Evolutionary conservation across 2,797 vertebrate species (phyloP).

Genomic region (Picus viridis): DNA sequence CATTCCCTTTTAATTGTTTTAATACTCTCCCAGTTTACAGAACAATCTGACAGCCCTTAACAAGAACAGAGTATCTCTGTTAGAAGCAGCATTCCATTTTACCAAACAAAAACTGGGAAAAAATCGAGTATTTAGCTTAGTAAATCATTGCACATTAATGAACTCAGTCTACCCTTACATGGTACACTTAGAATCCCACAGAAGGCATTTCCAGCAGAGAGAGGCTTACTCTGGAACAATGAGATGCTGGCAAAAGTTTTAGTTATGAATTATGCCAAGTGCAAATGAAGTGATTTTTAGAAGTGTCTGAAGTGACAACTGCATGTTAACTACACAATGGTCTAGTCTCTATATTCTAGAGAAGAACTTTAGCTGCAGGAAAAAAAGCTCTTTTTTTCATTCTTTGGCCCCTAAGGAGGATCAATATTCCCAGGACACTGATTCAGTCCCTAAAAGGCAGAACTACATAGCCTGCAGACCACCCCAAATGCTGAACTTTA

Average conservation of each 20-base stretch:
- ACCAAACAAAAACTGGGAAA: neutral
- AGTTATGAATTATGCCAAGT: neutral
- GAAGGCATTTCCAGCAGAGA: neutral
- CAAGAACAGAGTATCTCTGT: neutral
- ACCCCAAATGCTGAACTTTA: constrained; percentile 5
- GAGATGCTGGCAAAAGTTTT: neutral
- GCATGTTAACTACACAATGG: neutral
- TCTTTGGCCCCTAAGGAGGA: neutral
- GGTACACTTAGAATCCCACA: neutral
- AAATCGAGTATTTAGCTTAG: neutral
- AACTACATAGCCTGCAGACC: neutral
- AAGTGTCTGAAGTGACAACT: neutral
- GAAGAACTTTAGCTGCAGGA: neutral
- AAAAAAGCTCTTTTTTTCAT: neutral
- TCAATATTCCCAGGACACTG: constrained; percentile 21
- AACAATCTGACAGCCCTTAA: neutral
- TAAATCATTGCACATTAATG: constrained; percentile 5
- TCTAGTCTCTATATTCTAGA: neutral
- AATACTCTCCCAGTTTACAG: neutral
- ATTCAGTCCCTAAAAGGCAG: constrained; percentile 21
- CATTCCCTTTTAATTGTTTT: neutral
- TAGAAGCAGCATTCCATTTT: neutral
- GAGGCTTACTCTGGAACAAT: neutral
- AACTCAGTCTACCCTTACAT: neutral
- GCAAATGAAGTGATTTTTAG: constrained; percentile 3